Conservation (phyloP, 1,140 invertebrate species). For the Ephestia elutella region DNA sequence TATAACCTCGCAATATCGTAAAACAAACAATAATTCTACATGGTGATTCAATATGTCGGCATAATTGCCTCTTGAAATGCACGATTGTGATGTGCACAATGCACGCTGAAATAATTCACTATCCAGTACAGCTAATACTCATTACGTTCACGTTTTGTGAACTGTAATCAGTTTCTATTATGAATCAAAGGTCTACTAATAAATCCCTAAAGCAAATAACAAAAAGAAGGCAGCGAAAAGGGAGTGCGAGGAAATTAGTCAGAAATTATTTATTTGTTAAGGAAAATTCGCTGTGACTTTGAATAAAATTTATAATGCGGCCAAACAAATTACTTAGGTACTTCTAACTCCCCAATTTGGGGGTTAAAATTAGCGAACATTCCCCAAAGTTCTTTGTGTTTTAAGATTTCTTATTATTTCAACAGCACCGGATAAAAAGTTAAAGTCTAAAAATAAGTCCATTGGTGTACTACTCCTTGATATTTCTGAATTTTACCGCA, state of each 20-base stretch:
- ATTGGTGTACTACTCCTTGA: no score
- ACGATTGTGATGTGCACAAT: conserved; percentile 17
- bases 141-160: not conserved
- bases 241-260: conserved; percentile 21
- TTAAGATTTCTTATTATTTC: conserved; percentile 1
- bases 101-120: conserved; percentile 32
- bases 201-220: conserved; percentile 23
- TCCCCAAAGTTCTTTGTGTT: not conserved
- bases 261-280: conserved; percentile 23
- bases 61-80: conserved; percentile 50
- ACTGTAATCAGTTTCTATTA: not conserved
- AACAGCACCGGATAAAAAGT: not conserved
- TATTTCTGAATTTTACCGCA: no score
- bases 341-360: conserved; percentile 12
- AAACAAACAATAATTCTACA: conserved; percentile 36
- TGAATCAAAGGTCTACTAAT: conserved; percentile 31
- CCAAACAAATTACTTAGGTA: conserved; percentile 16
- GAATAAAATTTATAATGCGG: conserved; percentile 26
- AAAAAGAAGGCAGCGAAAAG: conserved; percentile 19
- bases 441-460: no score
- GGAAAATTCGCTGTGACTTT: conserved; percentile 20
- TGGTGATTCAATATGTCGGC: conserved; percentile 39
- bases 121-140: not conserved
- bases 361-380: conserved; percentile 18
- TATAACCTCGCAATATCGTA: conserved; percentile 24